A percentile compares a stretch with the other conserved stretches of the same genome.
These are phyloP conservation scores for Galerucella calmariensis DNA, from an alignment of 2,888 invertebrate species.

Conservation along the genomic window DNA sequence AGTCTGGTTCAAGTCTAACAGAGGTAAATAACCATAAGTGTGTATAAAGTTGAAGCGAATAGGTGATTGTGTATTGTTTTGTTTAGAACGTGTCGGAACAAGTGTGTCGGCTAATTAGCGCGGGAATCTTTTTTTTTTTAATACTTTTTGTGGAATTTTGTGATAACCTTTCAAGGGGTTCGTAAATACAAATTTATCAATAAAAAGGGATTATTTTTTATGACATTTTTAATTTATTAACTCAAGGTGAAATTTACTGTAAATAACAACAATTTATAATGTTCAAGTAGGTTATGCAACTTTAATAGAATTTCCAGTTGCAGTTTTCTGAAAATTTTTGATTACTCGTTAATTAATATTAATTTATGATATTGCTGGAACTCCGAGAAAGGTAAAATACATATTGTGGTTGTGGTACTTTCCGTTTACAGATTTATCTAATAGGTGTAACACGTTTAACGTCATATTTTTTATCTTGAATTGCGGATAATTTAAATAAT, in stretches of 20 bases:
- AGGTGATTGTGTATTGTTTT: slow-evolving; percentile 31
- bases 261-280: slow-evolving; percentile 1
- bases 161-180: neutral
- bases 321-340: neutral
- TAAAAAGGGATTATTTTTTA: neutral
- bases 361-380: neutral
- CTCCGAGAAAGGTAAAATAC: neutral
- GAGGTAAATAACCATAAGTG: slow-evolving; percentile 40
- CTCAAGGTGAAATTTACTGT: neutral
- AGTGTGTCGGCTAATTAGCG: slow-evolving; percentile 30
- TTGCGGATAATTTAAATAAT: neutral
- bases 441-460: neutral
- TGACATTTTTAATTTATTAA: neutral
- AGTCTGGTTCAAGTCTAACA: slow-evolving; percentile 42
- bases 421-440: neutral
- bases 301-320: neutral
- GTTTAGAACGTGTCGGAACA: slow-evolving; percentile 31
- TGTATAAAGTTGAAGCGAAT: neutral
- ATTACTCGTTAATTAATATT: neutral
- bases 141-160: slow-evolving; percentile 11
- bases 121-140: slow-evolving; percentile 23
- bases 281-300: neutral
- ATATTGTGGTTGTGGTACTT: neutral
- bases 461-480: neutral
- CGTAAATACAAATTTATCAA: neutral